These are phyloP conservation scores for Cecropterus lyciades DNA, from an alignment of 1,140 invertebrate species.

Conservation along the genomic window DNA sequence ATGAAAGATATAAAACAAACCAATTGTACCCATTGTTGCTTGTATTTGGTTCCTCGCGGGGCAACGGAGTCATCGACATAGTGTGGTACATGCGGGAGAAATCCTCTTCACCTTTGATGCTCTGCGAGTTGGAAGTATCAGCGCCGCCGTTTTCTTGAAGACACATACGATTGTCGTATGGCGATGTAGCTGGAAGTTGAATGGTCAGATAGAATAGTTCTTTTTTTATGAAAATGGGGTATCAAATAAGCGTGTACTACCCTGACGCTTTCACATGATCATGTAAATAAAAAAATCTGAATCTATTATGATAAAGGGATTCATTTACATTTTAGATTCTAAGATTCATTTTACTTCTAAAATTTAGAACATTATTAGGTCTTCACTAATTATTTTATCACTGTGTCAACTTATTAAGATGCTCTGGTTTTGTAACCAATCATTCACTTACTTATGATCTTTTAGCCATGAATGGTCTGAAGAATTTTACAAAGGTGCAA, in stretches of 20 bases:
- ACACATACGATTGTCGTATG: conserved; percentile 62
- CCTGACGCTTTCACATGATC: too few species aligned
- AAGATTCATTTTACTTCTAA: too few species aligned
- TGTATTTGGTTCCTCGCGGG: conserved; percentile 54
- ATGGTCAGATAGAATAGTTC: not conserved
- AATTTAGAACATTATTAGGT: too few species aligned
- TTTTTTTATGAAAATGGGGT: not conserved
- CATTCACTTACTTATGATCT: too few species aligned
- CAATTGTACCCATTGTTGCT: conserved; percentile 32
- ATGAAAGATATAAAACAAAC: not conserved
- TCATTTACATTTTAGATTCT: too few species aligned
- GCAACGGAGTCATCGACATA: conserved; percentile 51
- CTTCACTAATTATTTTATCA: too few species aligned
- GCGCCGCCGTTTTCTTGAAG: conserved; percentile 49
- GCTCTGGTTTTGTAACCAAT: too few species aligned
- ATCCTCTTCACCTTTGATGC: conserved; percentile 61
- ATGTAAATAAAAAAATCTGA: too few species aligned
- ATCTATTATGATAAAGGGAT: too few species aligned
- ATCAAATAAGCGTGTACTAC: not conserved
- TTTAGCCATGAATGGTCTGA: too few species aligned
- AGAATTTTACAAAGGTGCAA: too few species aligned
- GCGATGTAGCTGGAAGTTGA: conserved; percentile 48
- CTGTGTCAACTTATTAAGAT: too few species aligned
- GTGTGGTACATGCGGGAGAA: conserved; percentile 70
- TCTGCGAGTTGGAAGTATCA: conserved; percentile 52